These are phyloP conservation scores for Rhynchomys soricoides DNA, from an alignment of 2,113 vertebrate genomes.

Conservation along the genomic window DNA sequence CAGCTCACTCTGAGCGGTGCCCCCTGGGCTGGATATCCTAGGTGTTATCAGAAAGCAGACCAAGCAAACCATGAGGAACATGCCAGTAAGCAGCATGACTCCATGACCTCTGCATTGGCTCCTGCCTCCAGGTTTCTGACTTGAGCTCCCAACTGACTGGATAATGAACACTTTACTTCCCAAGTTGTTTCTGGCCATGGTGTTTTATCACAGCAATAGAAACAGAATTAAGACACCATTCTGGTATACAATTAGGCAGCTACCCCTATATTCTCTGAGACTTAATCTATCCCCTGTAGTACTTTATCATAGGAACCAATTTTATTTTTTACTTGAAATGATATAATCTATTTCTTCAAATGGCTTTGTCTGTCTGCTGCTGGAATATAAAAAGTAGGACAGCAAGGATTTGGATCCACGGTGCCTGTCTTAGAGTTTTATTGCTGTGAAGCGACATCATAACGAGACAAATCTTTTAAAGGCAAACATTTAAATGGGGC, in stretches of 20 bases:
- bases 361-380: background rate
- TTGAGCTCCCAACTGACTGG: background rate
- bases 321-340: background rate
- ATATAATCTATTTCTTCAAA: background rate
- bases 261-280: background rate
- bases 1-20: background rate
- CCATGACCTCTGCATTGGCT: background rate
- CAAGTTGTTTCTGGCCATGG: background rate
- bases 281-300: background rate
- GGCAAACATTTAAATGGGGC: too few relatives aligned
- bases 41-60: background rate
- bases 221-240: background rate
- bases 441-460: too few relatives aligned
- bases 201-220: background rate
- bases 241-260: background rate
- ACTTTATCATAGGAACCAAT: background rate
- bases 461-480: too few relatives aligned
- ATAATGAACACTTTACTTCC: background rate
- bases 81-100: background rate
- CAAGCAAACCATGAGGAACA: background rate
- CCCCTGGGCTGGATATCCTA: background rate
- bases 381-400: background rate
- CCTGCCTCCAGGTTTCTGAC: background rate
- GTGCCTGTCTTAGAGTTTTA: background rate
- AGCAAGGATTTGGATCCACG: background rate